phyloP scores from a whole-genome alignment of 2,113 vertebrate genomes.

The Mixornis gularis region DNA sequence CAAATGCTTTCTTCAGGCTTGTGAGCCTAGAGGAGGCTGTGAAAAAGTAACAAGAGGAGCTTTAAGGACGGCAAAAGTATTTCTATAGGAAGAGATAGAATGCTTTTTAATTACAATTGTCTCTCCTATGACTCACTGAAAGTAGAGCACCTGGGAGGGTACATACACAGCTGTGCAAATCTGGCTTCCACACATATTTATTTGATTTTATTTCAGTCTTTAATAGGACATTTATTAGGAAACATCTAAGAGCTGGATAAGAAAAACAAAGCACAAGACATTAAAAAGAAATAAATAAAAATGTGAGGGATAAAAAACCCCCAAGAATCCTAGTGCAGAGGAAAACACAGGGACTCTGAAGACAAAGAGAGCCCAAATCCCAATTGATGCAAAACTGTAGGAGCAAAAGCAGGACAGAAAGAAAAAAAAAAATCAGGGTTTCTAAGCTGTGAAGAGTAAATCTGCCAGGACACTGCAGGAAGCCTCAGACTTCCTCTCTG shows the following conservation, averaged over 20 bases:
- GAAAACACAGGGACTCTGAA: neutral
- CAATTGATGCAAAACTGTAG: neutral
- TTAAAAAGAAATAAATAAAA: neutral
- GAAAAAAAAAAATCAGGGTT: neutral
- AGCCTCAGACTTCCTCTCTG: conserved; percentile 23
- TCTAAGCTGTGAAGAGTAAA: neutral
- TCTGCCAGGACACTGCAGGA: conserved; percentile 31
- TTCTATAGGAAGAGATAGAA: neutral
- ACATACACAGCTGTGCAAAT: conserved; percentile 3
- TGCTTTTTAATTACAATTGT: neutral
- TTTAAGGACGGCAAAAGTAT: neutral
- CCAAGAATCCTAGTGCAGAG: neutral
- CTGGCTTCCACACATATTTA: neutral
- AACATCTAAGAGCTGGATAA: neutral
- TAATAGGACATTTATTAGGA: neutral
- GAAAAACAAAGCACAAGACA: neutral
- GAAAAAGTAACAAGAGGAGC: neutral
- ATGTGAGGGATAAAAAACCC: neutral
- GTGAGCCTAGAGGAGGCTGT: neutral
- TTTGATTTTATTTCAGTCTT: neutral
- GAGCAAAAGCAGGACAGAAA: neutral
- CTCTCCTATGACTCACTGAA: neutral
- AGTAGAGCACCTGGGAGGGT: neutral
- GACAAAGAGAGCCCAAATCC: neutral
- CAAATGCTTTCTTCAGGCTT: neutral